A percentile compares a stretch with the other conserved stretches of the same genome.
phyloP scores from a whole-genome alignment of 2,113 vertebrate species.

The Pyxicephalus adspersus region DNA sequence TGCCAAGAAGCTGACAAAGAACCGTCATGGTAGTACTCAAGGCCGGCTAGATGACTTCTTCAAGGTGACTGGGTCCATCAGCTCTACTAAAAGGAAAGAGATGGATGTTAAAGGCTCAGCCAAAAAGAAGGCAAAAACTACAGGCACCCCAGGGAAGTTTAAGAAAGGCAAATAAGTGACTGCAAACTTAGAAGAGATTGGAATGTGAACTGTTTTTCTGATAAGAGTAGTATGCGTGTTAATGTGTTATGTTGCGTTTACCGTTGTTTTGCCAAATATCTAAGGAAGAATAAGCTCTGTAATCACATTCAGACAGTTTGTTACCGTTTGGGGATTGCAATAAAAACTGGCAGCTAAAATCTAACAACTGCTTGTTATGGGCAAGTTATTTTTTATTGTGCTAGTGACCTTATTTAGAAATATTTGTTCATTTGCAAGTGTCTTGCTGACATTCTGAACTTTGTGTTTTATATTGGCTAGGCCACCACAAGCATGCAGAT shows the following conservation, averaged over 20 bases:
- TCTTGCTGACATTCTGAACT: no score
- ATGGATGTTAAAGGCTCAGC: constrained; percentile 81
- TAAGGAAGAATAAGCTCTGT: no score
- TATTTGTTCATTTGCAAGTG: no score
- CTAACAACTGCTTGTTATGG: no score
- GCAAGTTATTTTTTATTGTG: no score
- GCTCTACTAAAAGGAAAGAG: constrained; percentile 89
- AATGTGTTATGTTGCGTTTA: constrained; percentile 3
- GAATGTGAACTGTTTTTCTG: background rate
- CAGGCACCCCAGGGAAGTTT: constrained; percentile 70
- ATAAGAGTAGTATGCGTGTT: background rate
- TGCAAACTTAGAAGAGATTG: background rate
- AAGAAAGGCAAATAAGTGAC: constrained; percentile 78
- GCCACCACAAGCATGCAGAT: no score
- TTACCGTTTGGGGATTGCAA: no score
- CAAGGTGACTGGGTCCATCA: constrained; percentile 90
- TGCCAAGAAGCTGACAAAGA: constrained; percentile 85
- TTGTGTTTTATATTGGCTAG: no score
- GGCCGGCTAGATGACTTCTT: constrained; percentile 95
- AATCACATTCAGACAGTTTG: no score
- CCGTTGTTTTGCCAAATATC: no score
- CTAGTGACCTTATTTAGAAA: no score
- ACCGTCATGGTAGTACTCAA: constrained; percentile 93
- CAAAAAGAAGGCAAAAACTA: constrained; percentile 88
- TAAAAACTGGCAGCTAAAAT: no score